These are phyloP conservation scores for Gymnoscopelus microlampas DNA, from an alignment of 2,797 vertebrate genomes.

Conservation along the genomic window DNA sequence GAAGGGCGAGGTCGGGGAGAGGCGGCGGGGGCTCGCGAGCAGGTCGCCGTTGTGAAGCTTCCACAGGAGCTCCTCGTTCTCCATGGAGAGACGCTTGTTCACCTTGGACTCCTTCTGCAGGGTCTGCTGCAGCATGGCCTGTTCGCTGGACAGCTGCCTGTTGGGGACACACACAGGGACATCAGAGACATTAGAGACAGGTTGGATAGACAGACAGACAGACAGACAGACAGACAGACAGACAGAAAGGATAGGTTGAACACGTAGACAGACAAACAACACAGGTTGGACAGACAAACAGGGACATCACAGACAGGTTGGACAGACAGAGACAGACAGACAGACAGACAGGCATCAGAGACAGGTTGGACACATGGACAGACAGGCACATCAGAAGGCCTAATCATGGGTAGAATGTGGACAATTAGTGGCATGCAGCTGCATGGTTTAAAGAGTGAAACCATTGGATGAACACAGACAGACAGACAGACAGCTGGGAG, in stretches of 20 bases:
- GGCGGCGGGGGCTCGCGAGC: slow-evolving; percentile 86
- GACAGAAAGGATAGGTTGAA: too few species aligned
- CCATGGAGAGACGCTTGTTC: slow-evolving; percentile 96
- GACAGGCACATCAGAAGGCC: too few species aligned
- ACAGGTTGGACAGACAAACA: too few species aligned
- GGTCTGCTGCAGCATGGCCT: slow-evolving; percentile 90
- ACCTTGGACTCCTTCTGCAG: slow-evolving; percentile 95
- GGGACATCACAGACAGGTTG: too few species aligned
- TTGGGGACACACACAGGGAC: slow-evolving; percentile 42
- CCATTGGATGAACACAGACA: too few species aligned
- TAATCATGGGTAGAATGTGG: too few species aligned
- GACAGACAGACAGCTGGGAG: neutral
- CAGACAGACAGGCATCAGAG: too few species aligned
- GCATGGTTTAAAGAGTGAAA: too few species aligned
- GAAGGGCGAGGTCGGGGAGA: slow-evolving; percentile 86
- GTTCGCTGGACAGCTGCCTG: slow-evolving; percentile 93
- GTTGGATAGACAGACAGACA: neutral
- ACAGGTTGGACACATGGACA: neutral
- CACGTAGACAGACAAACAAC: too few species aligned
- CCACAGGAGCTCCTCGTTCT: slow-evolving; percentile 97
- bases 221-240: too few species aligned
- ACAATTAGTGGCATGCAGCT: too few species aligned
- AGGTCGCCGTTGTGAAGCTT: slow-evolving; percentile 94
- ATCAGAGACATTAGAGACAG: neutral
- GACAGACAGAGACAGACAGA: neutral